A percentile compares a stretch with the other conserved stretches of the same genome.
Conservation (phyloP, 2,888 invertebrate genomes). For the Drosophila yooni region DNA sequence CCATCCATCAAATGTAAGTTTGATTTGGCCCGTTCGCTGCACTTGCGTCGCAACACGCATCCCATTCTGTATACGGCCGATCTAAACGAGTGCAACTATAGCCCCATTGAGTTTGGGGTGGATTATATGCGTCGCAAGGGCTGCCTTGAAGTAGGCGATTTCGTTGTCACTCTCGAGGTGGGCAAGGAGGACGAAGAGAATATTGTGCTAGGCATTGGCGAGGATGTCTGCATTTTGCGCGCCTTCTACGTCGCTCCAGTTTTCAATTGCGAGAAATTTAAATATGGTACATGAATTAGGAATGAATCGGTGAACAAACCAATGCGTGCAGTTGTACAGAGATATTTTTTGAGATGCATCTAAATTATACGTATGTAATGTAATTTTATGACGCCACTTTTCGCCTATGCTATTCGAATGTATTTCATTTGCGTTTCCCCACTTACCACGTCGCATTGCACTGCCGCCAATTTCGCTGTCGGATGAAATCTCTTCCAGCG, state of each 20-base stretch:
- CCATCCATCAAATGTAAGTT: conserved; percentile 57
- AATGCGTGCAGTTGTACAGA: conserved; percentile 47
- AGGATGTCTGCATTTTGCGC: conserved; percentile 81
- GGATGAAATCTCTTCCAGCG: conserved; percentile 87
- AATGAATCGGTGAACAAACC: background rate
- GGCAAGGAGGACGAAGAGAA: conserved; percentile 72
- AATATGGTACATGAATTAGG: conserved; percentile 56
- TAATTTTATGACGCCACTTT: background rate
- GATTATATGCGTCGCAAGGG: conserved; percentile 74
- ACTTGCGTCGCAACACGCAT: conserved; percentile 79
- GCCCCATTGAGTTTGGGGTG: conserved; percentile 79
- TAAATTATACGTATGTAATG: conserved; percentile 51
- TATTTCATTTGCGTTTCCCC: background rate
- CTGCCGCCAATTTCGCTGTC: conserved; percentile 82
- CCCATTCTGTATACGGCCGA: conserved; percentile 73
- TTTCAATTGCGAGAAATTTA: conserved; percentile 72
- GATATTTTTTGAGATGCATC: conserved; percentile 12
- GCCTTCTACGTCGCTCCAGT: conserved; percentile 79
- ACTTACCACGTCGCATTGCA: conserved; percentile 60
- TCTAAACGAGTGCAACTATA: conserved; percentile 65
- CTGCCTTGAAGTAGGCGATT: conserved; percentile 82
- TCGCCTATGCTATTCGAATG: background rate
- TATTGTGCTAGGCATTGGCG: conserved; percentile 62
- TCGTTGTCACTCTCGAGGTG: conserved; percentile 80
- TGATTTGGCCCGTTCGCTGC: conserved; percentile 69